phyloP scores from a whole-genome alignment of 2,113 vertebrate genomes.

The Lamprologus sp. region DNA sequence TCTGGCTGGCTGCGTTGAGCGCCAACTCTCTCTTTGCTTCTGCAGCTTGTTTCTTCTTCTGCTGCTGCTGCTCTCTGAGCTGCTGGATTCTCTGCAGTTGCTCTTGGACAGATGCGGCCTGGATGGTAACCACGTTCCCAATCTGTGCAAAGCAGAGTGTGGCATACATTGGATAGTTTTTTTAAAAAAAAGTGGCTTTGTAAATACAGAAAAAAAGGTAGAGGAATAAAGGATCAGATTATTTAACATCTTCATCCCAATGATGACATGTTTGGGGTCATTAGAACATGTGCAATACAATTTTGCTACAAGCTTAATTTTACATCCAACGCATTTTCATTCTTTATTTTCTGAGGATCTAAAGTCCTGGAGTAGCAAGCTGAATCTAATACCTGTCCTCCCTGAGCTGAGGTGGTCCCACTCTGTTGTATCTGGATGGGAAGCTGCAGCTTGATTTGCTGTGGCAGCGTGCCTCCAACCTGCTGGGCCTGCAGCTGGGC shows the following conservation, averaged over 20 bases:
- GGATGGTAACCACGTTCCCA: conserved; percentile 90
- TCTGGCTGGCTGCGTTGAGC: conserved; percentile 85
- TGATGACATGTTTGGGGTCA: not conserved
- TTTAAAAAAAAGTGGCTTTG: not conserved
- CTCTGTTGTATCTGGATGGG: conserved; percentile 82
- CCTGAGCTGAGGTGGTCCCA: conserved; percentile 63
- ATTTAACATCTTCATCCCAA: not conserved
- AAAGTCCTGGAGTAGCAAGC: not conserved
- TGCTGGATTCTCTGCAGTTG: conserved; percentile 93
- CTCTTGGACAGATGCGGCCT: conserved; percentile 92
- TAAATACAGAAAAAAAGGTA: not conserved
- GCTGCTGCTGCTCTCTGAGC: conserved; percentile 89
- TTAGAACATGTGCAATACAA: not conserved
- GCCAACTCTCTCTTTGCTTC: conserved; percentile 86
- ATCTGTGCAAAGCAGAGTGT: conserved; percentile 62
- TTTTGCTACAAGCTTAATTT: not conserved
- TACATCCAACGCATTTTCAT: not conserved
- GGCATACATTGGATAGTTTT: not conserved
- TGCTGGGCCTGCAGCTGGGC: conserved; percentile 84
- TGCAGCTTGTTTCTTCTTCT: conserved; percentile 87
- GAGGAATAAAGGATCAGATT: not conserved
- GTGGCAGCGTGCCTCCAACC: conserved; percentile 75
- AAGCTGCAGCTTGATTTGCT: conserved; percentile 84
- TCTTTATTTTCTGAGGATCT: not conserved
- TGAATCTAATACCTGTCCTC: conserved; percentile 48